Percentiles rank a stretch among this genome's conserved stretches.
Evolutionary conservation across 2,797 vertebrate species (phyloP).

Genomic region (Adelosebastes latens): DNA sequence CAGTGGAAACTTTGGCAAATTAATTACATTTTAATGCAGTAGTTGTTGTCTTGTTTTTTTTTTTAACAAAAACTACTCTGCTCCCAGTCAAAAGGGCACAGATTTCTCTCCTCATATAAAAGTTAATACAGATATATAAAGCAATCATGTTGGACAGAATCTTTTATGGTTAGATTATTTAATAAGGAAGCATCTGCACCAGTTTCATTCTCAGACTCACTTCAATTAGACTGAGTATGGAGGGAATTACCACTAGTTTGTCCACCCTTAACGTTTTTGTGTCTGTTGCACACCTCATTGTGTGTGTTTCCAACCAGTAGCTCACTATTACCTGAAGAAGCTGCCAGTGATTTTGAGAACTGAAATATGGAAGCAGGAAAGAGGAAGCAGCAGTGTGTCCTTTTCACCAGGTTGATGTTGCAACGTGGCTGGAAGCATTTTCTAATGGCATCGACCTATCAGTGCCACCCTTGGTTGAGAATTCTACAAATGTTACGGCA

Average conservation of each 20-base stretch:
- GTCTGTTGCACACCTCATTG: not conserved
- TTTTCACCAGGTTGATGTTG: not conserved
- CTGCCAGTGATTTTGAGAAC: not conserved
- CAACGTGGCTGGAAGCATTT: not conserved
- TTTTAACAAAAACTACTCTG: not conserved
- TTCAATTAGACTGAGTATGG: not conserved
- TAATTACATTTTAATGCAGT: not conserved
- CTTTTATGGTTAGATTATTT: not conserved
- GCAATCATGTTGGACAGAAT: not conserved
- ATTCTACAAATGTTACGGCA: not conserved
- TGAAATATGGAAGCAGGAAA: slow-evolving; percentile 9
- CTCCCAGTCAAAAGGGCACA: not conserved
- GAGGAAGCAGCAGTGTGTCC: not conserved
- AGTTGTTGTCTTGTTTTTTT: not conserved
- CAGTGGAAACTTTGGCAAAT: not conserved
- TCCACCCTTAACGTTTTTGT: not conserved
- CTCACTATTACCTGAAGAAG: not conserved
- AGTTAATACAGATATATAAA: not conserved
- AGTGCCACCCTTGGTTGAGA: not conserved
- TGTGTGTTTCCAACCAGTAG: not conserved
- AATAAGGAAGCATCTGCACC: not conserved
- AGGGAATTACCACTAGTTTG: not conserved
- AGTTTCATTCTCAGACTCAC: not conserved
- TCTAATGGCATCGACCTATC: not conserved
- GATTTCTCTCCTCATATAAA: not conserved